Base-by-base conservation (phyloP, 1,140 invertebrate species). In the Tribolium madens region DNA sequence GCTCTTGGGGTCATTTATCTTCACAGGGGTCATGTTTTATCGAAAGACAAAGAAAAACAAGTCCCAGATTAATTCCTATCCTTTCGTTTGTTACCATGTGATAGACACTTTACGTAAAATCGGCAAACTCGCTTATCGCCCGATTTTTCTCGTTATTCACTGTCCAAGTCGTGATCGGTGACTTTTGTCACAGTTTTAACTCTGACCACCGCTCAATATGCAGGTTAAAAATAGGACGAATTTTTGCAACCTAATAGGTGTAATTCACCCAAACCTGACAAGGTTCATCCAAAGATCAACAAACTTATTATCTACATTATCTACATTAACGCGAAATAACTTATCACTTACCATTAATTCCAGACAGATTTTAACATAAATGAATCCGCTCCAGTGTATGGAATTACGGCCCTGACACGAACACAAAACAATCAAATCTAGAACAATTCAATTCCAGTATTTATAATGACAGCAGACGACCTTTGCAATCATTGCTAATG, bases 1-100 rank as follows among this genome's bases (percentile, higher is more conserved):
- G 52, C 52, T 47, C 75, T 57, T 47, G 72, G 75, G 79, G 75
- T 78, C 77, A 77, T 46, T 76, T 80, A 80, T 80, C 79, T 71
- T 64, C 53, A 46, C 26, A 64, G 48, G 72, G 79, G 79, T 80
- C 79, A 80, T 71, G 26, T 10, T 64, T 75, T 77, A 80, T 74
- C 78, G 21, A 9, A 6, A 75, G 48, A 76, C 73, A 71, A 77
- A 77, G 64, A 53, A 76, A 80, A 78, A 80, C 70, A 80, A 80
- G 71, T 17, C 46, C 72, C 46, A 76, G 70, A 64, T 73, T 72
- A 53, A 53, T 47, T 17, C 48, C 33, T 75, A 78, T 78, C 64
- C 52, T 64, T 64, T 64, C 57, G n/a, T n/a, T 64, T 26, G 47
- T 76, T 78, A 76, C 68, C 77, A 78, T 76, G 77, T 73, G 77